phyloP scores from a whole-genome alignment of 2,113 vertebrate genomes.

The Rallus limicola region DNA sequence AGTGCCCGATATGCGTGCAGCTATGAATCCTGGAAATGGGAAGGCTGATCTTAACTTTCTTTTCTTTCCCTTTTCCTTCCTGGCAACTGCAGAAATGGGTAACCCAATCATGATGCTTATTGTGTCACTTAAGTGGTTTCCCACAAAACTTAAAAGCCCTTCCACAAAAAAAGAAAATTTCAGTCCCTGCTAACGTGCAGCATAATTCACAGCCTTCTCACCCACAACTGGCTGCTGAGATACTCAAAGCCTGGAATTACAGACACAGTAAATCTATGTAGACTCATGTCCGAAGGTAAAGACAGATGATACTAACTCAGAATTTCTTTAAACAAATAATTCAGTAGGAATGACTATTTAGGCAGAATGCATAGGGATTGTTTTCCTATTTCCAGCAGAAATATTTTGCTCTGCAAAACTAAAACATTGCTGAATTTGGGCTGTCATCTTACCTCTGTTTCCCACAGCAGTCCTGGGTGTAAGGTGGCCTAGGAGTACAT shows the following conservation, averaged over 20 bases:
- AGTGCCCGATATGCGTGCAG: background rate
- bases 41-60: background rate
- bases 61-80: background rate
- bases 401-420: background rate
- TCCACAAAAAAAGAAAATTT: background rate
- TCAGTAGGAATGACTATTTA: background rate
- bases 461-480: background rate
- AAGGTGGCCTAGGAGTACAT: background rate
- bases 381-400: background rate
- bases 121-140: background rate
- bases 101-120: background rate
- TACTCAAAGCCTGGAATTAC: background rate
- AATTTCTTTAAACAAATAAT: background rate
- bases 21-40: background rate
- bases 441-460: background rate
- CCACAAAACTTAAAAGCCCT: background rate
- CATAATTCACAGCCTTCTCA: background rate
- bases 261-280: background rate
- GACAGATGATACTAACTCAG: background rate
- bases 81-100: background rate
- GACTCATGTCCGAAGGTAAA: background rate
- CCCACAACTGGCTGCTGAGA: background rate
- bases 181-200: rapidly evolving
- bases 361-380: background rate
- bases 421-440: background rate